Conservation (phyloP, 2,797 vertebrate species). For the Lepidocolaptes lacrymiger region DNA sequence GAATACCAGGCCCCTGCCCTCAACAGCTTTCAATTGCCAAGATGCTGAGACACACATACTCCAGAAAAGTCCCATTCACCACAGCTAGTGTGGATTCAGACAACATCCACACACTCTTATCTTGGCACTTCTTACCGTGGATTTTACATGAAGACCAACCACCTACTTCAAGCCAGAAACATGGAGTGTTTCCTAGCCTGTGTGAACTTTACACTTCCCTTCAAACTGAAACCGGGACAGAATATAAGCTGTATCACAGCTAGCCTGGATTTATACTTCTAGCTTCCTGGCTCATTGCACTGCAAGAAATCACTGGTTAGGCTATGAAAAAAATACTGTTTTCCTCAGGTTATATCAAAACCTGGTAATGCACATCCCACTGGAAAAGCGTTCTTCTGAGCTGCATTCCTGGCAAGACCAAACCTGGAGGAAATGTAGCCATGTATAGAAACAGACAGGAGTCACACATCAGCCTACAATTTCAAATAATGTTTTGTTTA, state of each 20-base stretch:
- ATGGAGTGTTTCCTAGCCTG: background rate
- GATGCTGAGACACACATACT: background rate
- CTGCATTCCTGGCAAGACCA: background rate
- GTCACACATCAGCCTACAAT: background rate
- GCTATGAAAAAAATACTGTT: background rate
- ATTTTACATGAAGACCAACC: background rate
- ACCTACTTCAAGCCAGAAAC: background rate
- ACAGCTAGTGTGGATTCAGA: background rate
- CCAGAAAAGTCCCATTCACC: background rate
- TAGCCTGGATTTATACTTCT: background rate
- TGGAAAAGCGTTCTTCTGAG: background rate
- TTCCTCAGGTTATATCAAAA: conserved; percentile 5
- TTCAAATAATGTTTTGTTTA: background rate
- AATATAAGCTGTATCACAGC: background rate
- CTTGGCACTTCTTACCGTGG: background rate
- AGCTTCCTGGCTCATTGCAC: background rate
- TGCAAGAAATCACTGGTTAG: background rate
- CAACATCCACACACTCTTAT: background rate
- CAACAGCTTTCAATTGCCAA: background rate
- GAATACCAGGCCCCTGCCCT: fast-evolving
- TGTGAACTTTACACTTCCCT: background rate
- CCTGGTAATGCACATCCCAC: background rate
- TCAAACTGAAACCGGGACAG: background rate
- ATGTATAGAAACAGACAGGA: background rate
- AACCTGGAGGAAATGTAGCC: background rate